A percentile compares a stretch with the other conserved stretches of the same genome.
phyloP scores from a whole-genome alignment of 2,113 vertebrate genomes.

The Oryzias celebensis region DNA sequence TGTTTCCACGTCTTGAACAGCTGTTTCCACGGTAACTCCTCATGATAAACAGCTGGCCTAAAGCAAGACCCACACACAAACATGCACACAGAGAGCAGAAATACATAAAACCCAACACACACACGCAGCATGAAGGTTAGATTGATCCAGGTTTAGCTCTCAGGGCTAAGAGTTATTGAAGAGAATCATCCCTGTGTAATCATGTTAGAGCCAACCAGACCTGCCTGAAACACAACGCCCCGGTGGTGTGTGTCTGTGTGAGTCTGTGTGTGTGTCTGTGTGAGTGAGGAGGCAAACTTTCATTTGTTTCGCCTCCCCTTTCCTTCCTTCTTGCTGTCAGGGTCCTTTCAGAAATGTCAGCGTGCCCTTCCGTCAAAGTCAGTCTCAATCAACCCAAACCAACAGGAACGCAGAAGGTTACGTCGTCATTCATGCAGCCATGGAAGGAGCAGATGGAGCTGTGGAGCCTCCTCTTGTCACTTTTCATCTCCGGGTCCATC shows the following conservation, averaged over 20 bases:
- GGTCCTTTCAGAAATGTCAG: conserved; percentile 73
- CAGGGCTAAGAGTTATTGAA: conserved; percentile 84
- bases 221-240: conserved; percentile 62
- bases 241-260: conserved; percentile 37
- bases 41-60: conserved; percentile 58
- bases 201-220: conserved; percentile 78
- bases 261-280: conserved; percentile 11
- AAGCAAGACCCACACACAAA: conserved; percentile 39
- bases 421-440: conserved; percentile 69
- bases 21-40: conserved; percentile 44
- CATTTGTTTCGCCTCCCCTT: conserved; percentile 67
- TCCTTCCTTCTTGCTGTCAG: conserved; percentile 65
- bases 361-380: conserved; percentile 76
- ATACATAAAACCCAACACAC: conserved; percentile 31
- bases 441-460: conserved; percentile 62
- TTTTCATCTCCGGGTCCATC: conserved; percentile 64
- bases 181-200: conserved; percentile 80
- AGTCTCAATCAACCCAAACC: conserved; percentile 69
- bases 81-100: conserved; percentile 18
- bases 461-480: conserved; percentile 70
- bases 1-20: conserved; percentile 21
- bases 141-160: conserved; percentile 82
- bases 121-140: conserved; percentile 73
- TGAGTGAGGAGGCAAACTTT: conserved; percentile 35
- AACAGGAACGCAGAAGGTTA: conserved; percentile 67